Percentiles rank a stretch among this genome's conserved stretches.
These are phyloP conservation scores for Otus sunia DNA, from an alignment of 2,113 vertebrate genomes.

Conservation along the genomic window DNA sequence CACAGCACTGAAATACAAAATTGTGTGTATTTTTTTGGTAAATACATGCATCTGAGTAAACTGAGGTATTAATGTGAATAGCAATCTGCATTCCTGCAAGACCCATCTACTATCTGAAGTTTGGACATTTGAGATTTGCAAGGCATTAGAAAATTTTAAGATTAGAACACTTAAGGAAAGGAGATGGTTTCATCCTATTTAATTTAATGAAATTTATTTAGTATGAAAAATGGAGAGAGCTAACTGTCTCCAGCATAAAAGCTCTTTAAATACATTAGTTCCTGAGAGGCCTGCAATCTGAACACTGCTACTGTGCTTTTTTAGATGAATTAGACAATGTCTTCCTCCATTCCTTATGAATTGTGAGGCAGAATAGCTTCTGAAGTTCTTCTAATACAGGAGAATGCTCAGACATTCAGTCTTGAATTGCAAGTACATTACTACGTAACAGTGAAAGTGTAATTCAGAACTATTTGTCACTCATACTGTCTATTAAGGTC, in stretches of 20 bases:
- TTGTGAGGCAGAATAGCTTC: neutral
- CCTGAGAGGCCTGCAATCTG: constrained; percentile 60
- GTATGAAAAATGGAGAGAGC: constrained; percentile 59
- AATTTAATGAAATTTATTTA: constrained; percentile 75
- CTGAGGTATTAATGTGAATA: neutral
- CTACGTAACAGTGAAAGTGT: neutral
- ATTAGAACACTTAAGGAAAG: constrained; percentile 52
- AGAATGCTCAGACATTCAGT: neutral
- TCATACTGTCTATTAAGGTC: neutral
- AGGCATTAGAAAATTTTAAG: constrained; percentile 62
- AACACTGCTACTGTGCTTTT: constrained; percentile 57
- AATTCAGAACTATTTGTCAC: neutral
- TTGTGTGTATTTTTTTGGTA: neutral
- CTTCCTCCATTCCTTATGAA: constrained; percentile 54
- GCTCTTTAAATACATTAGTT: constrained; percentile 76
- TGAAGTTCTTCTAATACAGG: neutral
- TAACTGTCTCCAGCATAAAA: constrained; percentile 76
- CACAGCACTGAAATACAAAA: neutral
- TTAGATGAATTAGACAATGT: constrained; percentile 64
- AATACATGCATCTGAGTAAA: neutral
- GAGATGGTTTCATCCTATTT: constrained; percentile 68
- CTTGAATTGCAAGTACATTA: neutral
- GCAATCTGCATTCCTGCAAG: neutral
- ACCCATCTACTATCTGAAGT: constrained; percentile 12
- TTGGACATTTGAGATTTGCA: constrained; percentile 58